phyloP scores from a whole-genome alignment of 2,797 vertebrate genomes.

The Acipenser transmontanus region DNA sequence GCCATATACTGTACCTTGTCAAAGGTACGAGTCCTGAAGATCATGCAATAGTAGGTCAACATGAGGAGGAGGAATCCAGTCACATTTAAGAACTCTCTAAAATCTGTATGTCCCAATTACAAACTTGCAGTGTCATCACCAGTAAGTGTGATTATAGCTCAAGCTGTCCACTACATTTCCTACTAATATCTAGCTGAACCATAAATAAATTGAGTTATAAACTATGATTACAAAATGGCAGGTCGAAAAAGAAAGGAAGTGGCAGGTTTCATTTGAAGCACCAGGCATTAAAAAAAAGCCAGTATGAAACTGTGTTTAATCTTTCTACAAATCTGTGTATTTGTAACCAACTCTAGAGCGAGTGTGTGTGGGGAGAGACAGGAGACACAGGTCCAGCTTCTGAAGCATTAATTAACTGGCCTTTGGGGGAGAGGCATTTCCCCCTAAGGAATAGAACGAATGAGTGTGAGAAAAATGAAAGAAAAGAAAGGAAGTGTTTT shows the following conservation, averaged over 20 bases:
- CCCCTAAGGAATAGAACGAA: conserved; percentile 25
- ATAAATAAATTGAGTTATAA: not conserved
- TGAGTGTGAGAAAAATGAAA: conserved; percentile 9
- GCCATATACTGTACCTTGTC: too few relatives aligned
- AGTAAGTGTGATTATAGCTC: not conserved
- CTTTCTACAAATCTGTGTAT: not conserved
- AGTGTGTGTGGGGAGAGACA: conserved; percentile 5
- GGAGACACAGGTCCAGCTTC: conserved; percentile 4
- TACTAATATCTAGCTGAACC: not conserved
- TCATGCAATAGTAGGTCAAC: too few relatives aligned
- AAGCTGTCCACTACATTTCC: not conserved
- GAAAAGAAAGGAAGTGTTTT: conserved; percentile 8
- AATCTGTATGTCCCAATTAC: too few relatives aligned
- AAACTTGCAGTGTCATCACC: not conserved
- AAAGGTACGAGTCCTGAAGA: too few relatives aligned
- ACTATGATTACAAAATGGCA: not conserved
- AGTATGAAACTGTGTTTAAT: too few relatives aligned
- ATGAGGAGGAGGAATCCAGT: not conserved
- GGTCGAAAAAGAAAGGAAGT: not conserved
- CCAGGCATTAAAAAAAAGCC: not conserved
- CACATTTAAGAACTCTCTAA: not conserved
- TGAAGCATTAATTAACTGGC: not conserved
- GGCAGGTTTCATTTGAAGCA: not conserved
- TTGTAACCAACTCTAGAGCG: conserved; percentile 1
- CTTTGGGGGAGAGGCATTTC: conserved; percentile 1